phyloP scores from a whole-genome alignment of 2,888 invertebrate genomes.

The Anorthoa munda region DNA sequence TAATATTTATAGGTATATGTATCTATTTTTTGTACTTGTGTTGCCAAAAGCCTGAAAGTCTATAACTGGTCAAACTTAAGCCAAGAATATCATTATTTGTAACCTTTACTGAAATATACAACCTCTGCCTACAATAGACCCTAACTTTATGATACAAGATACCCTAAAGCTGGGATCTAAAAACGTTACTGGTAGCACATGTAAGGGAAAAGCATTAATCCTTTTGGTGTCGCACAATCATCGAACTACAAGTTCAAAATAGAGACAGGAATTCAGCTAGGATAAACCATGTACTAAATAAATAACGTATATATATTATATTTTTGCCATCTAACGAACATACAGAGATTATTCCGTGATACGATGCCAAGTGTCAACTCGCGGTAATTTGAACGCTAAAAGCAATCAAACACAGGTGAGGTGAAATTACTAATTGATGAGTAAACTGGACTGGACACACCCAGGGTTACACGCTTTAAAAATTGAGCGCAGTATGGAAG shows the following conservation, averaged over 20 bases:
- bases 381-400: conserved; percentile 29
- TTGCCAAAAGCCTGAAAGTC: background rate
- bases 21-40: background rate
- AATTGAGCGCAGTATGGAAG: background rate
- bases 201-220: too few relatives aligned
- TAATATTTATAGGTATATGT: too few relatives aligned
- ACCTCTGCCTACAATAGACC: too few relatives aligned
- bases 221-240: too few relatives aligned
- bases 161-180: too few relatives aligned
- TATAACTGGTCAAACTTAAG: background rate
- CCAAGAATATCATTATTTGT: too few relatives aligned
- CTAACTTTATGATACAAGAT: too few relatives aligned
- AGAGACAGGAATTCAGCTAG: too few relatives aligned
- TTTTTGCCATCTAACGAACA: background rate
- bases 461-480: background rate
- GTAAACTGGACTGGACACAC: background rate
- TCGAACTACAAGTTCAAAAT: too few relatives aligned
- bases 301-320: background rate
- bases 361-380: background rate
- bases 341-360: background rate
- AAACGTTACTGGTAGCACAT: too few relatives aligned
- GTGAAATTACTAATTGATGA: conserved; percentile 40
- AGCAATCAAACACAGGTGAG: conserved; percentile 40
- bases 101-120: too few relatives aligned
- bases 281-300: too few relatives aligned